Percentiles rank a stretch among this genome's conserved stretches.
Conservation (phyloP, 2,113 vertebrate species). For the Brachyhypopomus gauderio region DNA sequence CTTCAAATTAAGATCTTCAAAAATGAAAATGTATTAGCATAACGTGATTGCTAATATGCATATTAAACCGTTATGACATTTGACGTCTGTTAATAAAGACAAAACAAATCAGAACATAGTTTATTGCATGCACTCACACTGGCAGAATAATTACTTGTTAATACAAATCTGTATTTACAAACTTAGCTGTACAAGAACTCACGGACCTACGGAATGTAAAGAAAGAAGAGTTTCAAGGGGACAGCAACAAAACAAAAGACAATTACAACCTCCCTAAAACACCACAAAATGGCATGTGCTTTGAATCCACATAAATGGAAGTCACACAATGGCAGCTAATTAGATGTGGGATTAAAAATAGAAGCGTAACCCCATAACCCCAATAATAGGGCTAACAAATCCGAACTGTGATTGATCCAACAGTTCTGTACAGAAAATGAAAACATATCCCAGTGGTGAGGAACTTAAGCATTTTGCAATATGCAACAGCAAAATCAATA, state of each 20-base stretch:
- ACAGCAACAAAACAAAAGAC: slow-evolving; percentile 7
- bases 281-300: slow-evolving; percentile 1
- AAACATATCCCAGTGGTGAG: not conserved
- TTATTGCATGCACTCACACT: not conserved
- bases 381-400: not conserved
- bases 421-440: not conserved
- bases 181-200: slow-evolving; percentile 21
- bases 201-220: slow-evolving; percentile 26
- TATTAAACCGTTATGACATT: too few relatives aligned
- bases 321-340: not conserved
- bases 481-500: not conserved
- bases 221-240: slow-evolving; percentile 16
- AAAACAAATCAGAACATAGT: not conserved
- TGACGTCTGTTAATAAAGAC: not conserved
- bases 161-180: slow-evolving; percentile 38
- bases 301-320: not conserved
- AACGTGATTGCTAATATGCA: too few relatives aligned
- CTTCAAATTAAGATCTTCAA: too few relatives aligned
- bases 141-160: slow-evolving; percentile 21
- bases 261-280: not conserved
- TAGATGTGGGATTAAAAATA: too few relatives aligned
- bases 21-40: too few relatives aligned
- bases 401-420: not conserved
- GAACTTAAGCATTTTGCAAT: not conserved
- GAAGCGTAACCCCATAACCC: not conserved